A percentile compares a stretch with the other conserved stretches of the same genome.
phyloP scores from a whole-genome alignment of 2,113 vertebrate genomes.

The human region DNA sequence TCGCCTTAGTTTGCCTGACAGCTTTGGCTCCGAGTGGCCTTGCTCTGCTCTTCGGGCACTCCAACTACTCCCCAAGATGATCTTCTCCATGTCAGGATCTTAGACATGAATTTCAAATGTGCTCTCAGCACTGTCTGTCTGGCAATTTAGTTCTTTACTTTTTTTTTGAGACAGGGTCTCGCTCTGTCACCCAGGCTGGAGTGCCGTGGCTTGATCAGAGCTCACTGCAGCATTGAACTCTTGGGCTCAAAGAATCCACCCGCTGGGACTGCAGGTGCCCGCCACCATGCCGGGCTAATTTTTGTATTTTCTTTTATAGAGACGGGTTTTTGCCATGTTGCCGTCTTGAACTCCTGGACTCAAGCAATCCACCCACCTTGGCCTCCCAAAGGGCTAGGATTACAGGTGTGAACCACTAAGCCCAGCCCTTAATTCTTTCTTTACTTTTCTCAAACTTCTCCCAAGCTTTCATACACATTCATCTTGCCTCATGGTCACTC shows the following conservation, averaged over 20 bases:
- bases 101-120: neutral
- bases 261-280: neutral
- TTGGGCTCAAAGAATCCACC: neutral
- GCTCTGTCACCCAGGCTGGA: neutral
- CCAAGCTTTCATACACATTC: neutral
- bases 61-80: neutral
- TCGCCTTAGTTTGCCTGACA: neutral
- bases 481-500: neutral
- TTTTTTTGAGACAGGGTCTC: neutral
- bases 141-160: neutral
- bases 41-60: neutral
- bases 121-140: neutral
- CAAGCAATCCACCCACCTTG: neutral
- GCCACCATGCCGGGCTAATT: neutral
- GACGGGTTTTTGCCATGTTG: neutral
- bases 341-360: neutral
- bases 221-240: neutral
- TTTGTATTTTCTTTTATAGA: neutral
- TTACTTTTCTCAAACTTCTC: neutral
- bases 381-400: neutral
- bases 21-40: neutral
- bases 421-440: neutral
- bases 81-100: neutral
- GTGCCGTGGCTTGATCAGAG: neutral
- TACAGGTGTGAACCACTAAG: neutral